Conservation (phyloP, 30 jellyfish, hydroid and myxozoan species). For the Calvadosia cruxmelitensis region DNA sequence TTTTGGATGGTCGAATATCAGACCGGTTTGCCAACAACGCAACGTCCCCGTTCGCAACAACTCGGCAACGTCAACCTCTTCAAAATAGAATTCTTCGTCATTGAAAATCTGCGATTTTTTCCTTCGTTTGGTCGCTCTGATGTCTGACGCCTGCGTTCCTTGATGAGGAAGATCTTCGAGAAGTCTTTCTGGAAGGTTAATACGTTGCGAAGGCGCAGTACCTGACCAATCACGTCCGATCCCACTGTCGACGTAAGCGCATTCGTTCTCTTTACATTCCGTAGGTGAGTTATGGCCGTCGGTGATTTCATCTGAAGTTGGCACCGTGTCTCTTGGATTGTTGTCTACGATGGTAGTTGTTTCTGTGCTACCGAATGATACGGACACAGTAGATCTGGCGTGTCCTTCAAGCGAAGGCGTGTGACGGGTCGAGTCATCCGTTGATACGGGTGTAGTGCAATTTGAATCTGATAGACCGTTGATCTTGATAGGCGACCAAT, state of each 20-base stretch:
- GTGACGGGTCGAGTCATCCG: neutral
- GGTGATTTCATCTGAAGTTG: neutral
- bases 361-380: neutral
- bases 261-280: no score
- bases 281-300: neutral
- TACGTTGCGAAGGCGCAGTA: neutral
- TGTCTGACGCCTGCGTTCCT: no score
- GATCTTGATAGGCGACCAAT: neutral
- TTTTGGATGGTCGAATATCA: slow-evolving; percentile 55
- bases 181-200: neutral
- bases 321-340: neutral
- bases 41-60: slow-evolving; percentile 24
- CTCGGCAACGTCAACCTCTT: slow-evolving; percentile 20
- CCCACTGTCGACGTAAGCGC: neutral
- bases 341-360: no score
- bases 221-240: neutral
- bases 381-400: neutral
- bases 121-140: neutral
- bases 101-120: no score
- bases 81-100: neutral
- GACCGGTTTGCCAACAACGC: slow-evolving; percentile 77
- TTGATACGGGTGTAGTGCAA: no score
- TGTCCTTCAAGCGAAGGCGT: neutral
- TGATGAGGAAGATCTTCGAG: neutral
- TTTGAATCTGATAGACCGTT: neutral